Percentiles rank a stretch among this genome's conserved stretches.
These are phyloP conservation scores for Ernsta delagoae DNA, from an alignment of 2,888 invertebrate genomes.

Conservation along the genomic window DNA sequence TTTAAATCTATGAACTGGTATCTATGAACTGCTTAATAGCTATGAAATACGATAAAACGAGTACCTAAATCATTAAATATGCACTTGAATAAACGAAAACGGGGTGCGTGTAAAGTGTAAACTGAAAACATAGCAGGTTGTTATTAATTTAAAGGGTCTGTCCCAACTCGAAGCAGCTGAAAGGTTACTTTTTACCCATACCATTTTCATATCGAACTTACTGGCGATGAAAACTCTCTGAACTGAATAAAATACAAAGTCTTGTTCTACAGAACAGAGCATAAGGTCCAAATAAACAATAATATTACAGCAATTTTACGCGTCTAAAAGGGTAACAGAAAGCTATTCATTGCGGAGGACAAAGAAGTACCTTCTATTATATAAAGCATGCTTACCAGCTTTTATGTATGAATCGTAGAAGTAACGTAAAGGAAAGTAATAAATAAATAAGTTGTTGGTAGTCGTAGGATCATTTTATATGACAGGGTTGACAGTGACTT, in stretches of 20 bases:
- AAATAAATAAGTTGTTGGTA: not conserved
- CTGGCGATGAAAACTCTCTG: not conserved
- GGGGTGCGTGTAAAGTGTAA: slow-evolving; percentile 17
- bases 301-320: too few species aligned
- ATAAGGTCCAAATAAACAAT: too few species aligned
- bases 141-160: slow-evolving; percentile 31
- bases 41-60: not conserved
- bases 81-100: slow-evolving; percentile 22
- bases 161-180: slow-evolving; percentile 15
- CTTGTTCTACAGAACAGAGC: too few species aligned
- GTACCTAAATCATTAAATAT: slow-evolving; percentile 28
- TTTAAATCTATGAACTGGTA: too few species aligned
- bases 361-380: too few species aligned
- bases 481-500: not conserved
- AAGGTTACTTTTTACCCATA: slow-evolving; percentile 6
- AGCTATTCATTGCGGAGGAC: too few species aligned
- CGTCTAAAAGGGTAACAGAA: too few species aligned
- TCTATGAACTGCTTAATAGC: not conserved
- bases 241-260: too few species aligned
- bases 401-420: not conserved
- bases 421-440: not conserved
- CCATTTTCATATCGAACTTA: slow-evolving; percentile 7
- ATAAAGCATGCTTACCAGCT: not conserved
- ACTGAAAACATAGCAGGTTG: slow-evolving; percentile 27
- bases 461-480: not conserved